A percentile compares a stretch with the other conserved stretches of the same genome.
Conservation (phyloP, 2,113 vertebrate species). For the Fregetta grallaria region DNA sequence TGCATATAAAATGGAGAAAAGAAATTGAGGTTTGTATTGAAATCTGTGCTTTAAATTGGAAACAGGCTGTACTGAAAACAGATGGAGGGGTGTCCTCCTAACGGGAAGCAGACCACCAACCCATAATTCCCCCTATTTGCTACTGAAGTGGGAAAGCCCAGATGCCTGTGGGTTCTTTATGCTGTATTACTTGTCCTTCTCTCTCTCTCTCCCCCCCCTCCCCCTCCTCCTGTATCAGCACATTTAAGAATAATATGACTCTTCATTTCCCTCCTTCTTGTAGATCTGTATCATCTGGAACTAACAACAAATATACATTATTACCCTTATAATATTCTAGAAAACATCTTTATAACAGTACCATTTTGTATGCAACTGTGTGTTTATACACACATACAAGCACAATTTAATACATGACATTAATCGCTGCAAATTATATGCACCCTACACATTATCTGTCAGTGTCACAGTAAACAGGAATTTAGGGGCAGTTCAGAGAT, state of each 20-base stretch:
- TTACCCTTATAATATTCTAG: not conserved
- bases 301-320: not conserved
- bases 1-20: conserved; percentile 72
- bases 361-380: not conserved
- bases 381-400: not conserved
- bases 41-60: conserved; percentile 74
- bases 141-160: conserved; percentile 84
- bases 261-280: conserved; percentile 52
- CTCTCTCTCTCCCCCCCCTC: conserved; percentile 12
- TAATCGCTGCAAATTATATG: not conserved
- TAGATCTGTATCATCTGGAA: conserved; percentile 18
- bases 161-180: conserved; percentile 72
- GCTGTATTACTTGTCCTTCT: conserved; percentile 74
- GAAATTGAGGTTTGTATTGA: conserved; percentile 70
- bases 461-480: not conserved
- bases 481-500: not conserved
- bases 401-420: not conserved
- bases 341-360: not conserved
- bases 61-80: conserved; percentile 74
- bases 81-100: conserved; percentile 79
- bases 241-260: conserved; percentile 58
- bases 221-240: conserved; percentile 22
- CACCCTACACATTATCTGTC: not conserved
- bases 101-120: conserved; percentile 72
- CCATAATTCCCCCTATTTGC: conserved; percentile 77